Evolutionary conservation across 2,797 vertebrate species (phyloP), one percentile per base, ranked within the genome.

Genomic region (Coilia nasus): DNA sequence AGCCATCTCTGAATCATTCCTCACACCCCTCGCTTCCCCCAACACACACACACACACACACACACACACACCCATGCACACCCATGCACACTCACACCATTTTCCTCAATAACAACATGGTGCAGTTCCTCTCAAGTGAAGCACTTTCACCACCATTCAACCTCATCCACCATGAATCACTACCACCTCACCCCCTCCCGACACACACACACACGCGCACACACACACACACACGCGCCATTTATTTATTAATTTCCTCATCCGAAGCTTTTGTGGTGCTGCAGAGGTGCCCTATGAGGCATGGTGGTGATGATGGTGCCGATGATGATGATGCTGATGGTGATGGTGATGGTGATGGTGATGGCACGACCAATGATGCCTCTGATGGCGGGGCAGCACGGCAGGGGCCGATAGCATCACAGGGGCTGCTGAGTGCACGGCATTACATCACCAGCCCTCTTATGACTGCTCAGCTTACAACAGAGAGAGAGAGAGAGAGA

Each of bases 401-500:
- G 67, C 28, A 28, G 85, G 85, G 83, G 62, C 91, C 92, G 92
- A 92, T 94, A 94, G 93, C 84, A 90, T 92, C 89, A 88, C 85
- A 50, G 91, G 87, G 89, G 89, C 85, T 92, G 90, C 89, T 87
- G 89, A 88, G 89, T 92, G 85, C 89, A 88, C 81, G 88, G 90
- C 92, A 95, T 96, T 95, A 95, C 96, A 94, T 95, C 94, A 96
- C 92, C 92, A 85, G 28, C 56, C 90, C 85, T 64, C 84, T 44
- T 78, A 78, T 82, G 35, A 83, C 86, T 83, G 85, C 87, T 89
- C 84, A 17, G 56, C 83, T 88, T 89, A 88, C 90, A 84, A 78
- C 71, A 44, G 59, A 85, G 78, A 85, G 41, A 25, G 80, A 28
- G 50, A 75, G 44, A 57, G 56, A 35, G 41, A 41, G 23, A 25